Percentiles rank a stretch among this genome's conserved stretches.
Conservation (phyloP, 1,140 invertebrate species). For the Sitophilus oryzae region DNA sequence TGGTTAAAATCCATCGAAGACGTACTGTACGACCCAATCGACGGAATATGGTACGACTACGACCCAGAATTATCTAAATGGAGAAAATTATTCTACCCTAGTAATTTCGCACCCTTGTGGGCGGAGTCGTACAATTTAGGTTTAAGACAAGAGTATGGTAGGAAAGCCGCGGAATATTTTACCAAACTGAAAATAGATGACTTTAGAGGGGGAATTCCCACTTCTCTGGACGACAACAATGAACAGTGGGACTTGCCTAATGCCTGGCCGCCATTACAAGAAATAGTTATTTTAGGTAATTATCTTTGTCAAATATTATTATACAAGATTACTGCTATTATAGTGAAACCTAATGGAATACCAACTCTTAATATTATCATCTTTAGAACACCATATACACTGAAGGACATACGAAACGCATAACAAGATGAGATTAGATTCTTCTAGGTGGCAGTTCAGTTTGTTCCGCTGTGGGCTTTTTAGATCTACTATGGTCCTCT, state of each 20-base stretch:
- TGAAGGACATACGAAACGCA: too few relatives aligned
- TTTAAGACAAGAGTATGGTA: constrained; percentile 37
- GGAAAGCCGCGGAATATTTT: constrained; percentile 50
- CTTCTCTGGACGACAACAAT: constrained; percentile 60
- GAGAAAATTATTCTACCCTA: constrained; percentile 56
- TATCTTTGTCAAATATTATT: too few relatives aligned
- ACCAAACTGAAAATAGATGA: constrained; percentile 45
- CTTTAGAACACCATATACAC: too few relatives aligned
- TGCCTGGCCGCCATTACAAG: constrained; percentile 82
- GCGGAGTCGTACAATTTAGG: constrained; percentile 40
- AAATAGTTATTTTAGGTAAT: constrained; percentile 62
- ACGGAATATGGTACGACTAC: constrained; percentile 74
- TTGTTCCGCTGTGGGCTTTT: too few relatives aligned
- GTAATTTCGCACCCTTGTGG: constrained; percentile 67
- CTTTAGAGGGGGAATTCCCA: constrained; percentile 66
- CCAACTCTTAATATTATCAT: too few relatives aligned
- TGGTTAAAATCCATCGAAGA: constrained; percentile 41
- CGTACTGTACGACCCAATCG: constrained; percentile 54
- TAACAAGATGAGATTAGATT: too few relatives aligned
- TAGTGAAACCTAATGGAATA: too few relatives aligned
- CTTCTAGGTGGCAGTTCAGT: too few relatives aligned
- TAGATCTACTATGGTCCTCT: too few relatives aligned
- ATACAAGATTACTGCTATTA: too few relatives aligned
- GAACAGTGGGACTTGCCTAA: constrained; percentile 92
- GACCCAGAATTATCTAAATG: constrained; percentile 52